Evolutionary conservation across 2,888 invertebrate genomes (phyloP).

Genomic region (Margaritifera margaritifera): DNA sequence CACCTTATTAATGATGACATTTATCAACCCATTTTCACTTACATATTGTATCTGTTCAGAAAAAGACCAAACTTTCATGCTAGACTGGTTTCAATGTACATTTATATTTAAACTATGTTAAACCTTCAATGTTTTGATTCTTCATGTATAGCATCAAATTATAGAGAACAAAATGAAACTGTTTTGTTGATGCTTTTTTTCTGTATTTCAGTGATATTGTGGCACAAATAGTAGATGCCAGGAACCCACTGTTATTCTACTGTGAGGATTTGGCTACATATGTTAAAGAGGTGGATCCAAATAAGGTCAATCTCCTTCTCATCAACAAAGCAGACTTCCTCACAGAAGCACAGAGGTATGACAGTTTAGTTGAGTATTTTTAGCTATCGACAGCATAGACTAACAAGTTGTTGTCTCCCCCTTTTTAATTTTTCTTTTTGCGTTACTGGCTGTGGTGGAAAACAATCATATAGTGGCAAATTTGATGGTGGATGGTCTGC

Average conservation of each 20-base stretch:
- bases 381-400: not conserved
- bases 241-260: conserved; percentile 94
- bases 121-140: too few relatives aligned
- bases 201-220: conserved; percentile 83
- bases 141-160: too few relatives aligned
- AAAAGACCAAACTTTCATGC: too few relatives aligned
- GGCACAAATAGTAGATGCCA: conserved; percentile 94
- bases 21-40: too few relatives aligned
- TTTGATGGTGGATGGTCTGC: too few relatives aligned
- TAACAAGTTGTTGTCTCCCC: conserved; percentile 4
- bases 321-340: conserved; percentile 97
- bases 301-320: conserved; percentile 87
- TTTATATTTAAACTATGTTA: too few relatives aligned
- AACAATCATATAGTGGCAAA: not conserved
- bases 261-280: conserved; percentile 93
- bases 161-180: too few relatives aligned
- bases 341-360: conserved; percentile 82
- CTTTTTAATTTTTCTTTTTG: not conserved
- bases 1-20: too few relatives aligned
- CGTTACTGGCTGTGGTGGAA: too few relatives aligned
- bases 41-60: too few relatives aligned
- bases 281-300: conserved; percentile 82
- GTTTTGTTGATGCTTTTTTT: not conserved
- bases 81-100: too few relatives aligned
- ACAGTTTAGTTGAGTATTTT: not conserved